Percentiles rank a stretch among this genome's conserved stretches.
phyloP scores from a whole-genome alignment of 2,888 invertebrate genomes.

The Eupithecia centaureata region DNA sequence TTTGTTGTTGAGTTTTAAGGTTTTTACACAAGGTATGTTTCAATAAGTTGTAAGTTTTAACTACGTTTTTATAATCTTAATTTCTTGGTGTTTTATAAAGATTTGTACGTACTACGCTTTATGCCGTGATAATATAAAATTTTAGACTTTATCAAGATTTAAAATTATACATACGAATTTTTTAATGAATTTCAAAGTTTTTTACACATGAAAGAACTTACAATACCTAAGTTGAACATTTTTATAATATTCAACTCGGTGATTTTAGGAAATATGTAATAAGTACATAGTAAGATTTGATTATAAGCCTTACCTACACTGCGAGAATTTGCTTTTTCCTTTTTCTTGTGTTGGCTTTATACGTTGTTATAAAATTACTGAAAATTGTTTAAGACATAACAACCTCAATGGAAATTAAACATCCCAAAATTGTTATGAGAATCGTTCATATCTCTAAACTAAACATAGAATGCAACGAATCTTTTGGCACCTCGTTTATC shows the following conservation, averaged over 20 bases:
- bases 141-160: constrained; percentile 26
- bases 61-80: too few species aligned
- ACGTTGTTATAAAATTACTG: not conserved
- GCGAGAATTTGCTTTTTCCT: too few species aligned
- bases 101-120: too few species aligned
- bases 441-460: not conserved
- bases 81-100: too few species aligned
- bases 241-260: not conserved
- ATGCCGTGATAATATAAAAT: too few species aligned
- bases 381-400: not conserved
- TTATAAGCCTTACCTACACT: too few species aligned
- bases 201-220: not conserved
- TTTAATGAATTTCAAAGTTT: not conserved
- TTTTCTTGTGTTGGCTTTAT: too few species aligned
- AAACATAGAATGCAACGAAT: constrained; percentile 23
- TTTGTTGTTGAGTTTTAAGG: not conserved
- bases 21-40: too few species aligned
- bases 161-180: constrained; percentile 13
- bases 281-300: too few species aligned
- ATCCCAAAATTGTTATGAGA: constrained; percentile 1
- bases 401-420: not conserved
- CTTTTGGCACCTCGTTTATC: constrained; percentile 40
- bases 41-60: too few species aligned
- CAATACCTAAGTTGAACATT: not conserved
- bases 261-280: not conserved